Percentiles rank a stretch among this genome's conserved stretches.
These are phyloP conservation scores for Hyphantria cunea DNA, from an alignment of 1,140 invertebrate genomes.

Conservation along the genomic window DNA sequence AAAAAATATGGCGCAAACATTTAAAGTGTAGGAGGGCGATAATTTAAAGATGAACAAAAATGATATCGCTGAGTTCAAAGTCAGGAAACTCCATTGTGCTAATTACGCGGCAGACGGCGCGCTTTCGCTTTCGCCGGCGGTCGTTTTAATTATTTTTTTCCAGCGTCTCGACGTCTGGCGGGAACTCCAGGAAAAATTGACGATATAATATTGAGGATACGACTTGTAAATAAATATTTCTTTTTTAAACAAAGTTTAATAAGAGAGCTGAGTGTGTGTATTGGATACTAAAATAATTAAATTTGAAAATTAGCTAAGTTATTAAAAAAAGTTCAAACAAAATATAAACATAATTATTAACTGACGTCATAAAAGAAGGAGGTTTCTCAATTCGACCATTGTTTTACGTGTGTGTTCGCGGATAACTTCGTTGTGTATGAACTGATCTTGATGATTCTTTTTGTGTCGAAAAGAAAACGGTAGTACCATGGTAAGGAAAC, in stretches of 20 bases:
- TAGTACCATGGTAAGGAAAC: too few species aligned
- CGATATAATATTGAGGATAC: conserved; percentile 42
- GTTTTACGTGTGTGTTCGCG: too few species aligned
- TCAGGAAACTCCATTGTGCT: conserved; percentile 79
- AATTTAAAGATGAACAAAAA: conserved; percentile 46
- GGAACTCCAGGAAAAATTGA: conserved; percentile 66
- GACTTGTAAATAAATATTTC: conserved; percentile 6
- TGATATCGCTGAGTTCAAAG: conserved; percentile 72
- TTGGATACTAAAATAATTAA: too few species aligned
- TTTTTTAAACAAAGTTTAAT: background rate
- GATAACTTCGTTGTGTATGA: too few species aligned
- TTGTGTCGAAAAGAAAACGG: too few species aligned
- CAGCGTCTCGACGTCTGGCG: conserved; percentile 78
- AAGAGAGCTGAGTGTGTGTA: too few species aligned
- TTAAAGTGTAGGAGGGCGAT: conserved; percentile 17
- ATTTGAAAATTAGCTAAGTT: too few species aligned
- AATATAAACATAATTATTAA: too few species aligned
- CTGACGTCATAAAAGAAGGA: too few species aligned
- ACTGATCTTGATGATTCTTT: too few species aligned
- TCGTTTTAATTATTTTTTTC: conserved; percentile 81
- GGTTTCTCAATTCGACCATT: too few species aligned
- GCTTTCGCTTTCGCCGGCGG: conserved; percentile 73
- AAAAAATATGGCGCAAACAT: conserved; percentile 28
- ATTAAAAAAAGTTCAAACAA: too few species aligned
- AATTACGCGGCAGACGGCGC: conserved; percentile 79